Evolutionary conservation across 1,140 invertebrate genomes (phyloP), one percentile per base, ranked within the genome.

Genomic region (Drosophila baimaii): DNA sequence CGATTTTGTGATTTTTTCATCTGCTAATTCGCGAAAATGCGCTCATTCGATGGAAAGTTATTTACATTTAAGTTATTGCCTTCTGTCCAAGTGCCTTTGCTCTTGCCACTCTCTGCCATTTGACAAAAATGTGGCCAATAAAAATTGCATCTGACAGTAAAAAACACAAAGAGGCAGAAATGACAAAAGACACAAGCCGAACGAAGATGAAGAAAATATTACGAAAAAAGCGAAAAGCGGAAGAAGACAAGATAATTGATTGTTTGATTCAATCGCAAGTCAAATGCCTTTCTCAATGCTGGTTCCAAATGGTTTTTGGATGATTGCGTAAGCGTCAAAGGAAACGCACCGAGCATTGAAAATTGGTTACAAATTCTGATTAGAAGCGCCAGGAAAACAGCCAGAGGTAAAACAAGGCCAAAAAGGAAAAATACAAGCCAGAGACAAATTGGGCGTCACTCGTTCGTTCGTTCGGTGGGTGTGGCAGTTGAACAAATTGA

Each of bases 311-410:
- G 69, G 69, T 58, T 47, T 35, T 54, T 63, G 76, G 68, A 68
- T 83, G 84, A 89, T 83, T 89, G 83, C 83, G 59, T 77, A 66
- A 80, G 77, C 77, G 83, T 79, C 84, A 88, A 88, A 88, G 84
- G 80, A 89, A 89, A 78, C 64, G 84, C 77, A 88, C 63, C 73
- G 69, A 88, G 62, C 77, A 75, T 51, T 83, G 72, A 84, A 85
- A 88, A 88, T 89, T 84, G 84, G 80, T 80, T 75, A 89, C 85
- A 89, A 89, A 89, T 88, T 88, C 84, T 89, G 84, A 89, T 88
- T 88, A 89, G 84, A 88, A 84, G 80, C 73, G 57, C 39, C 76
- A 71, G 75, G 66, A 80, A 83, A 88, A 59, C 82, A 79, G 75
- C 43, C 63, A 65, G 55, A 79, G 63, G 66, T 79, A 70, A 79